Percentiles rank a stretch among this genome's conserved stretches.
Evolutionary conservation across 2,797 vertebrate genomes (phyloP).

Genomic region (Pseudomugil tenellus): DNA sequence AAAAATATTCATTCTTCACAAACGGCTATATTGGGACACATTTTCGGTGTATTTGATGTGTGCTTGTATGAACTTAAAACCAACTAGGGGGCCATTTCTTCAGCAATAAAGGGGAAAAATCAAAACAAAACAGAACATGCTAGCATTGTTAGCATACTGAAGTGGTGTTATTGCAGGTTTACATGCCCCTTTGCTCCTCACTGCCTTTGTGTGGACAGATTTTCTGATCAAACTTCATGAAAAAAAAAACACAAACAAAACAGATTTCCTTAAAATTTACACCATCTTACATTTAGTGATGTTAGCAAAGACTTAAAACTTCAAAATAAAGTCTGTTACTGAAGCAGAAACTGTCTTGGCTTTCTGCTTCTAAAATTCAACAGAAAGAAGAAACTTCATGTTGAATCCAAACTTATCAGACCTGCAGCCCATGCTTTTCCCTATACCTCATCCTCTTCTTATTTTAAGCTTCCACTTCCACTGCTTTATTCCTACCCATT

Average conservation of each 20-base stretch:
- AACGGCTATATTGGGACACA: constrained; percentile 36
- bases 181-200: background rate
- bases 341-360: constrained; percentile 35
- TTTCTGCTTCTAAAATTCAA: constrained; percentile 36
- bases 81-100: background rate
- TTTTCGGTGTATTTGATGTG: constrained; percentile 28
- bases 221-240: constrained; percentile 21
- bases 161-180: constrained; percentile 1
- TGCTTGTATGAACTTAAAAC: constrained; percentile 4
- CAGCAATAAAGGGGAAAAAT: background rate
- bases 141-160: background rate
- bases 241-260: constrained; percentile 9
- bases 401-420: constrained; percentile 35
- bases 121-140: background rate
- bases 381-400: constrained; percentile 16
- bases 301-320: constrained; percentile 60
- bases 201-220: background rate
- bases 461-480: constrained; percentile 24
- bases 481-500: constrained; percentile 32
- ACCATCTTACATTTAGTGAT: constrained; percentile 19
- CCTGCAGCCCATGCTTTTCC: constrained; percentile 1
- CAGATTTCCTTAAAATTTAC: constrained; percentile 58
- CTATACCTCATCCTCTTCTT: constrained; percentile 5
- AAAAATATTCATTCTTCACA: constrained; percentile 47
- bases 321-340: constrained; percentile 31